Conservation (phyloP, 1,140 invertebrate species). For the Drosophila azteca region DNA sequence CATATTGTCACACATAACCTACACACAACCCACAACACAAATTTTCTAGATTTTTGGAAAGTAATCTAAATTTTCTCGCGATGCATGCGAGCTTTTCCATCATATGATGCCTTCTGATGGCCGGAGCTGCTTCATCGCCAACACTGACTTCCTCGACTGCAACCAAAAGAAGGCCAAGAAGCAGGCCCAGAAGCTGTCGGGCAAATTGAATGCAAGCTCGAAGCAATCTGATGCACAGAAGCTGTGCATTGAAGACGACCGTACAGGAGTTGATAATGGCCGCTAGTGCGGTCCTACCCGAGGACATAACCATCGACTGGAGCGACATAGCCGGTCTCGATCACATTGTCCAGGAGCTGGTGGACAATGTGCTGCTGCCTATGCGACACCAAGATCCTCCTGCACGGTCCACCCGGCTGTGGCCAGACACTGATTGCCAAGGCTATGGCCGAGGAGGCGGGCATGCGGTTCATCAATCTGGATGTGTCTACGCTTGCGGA, state of each 20-base stretch:
- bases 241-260: conserved; percentile 84
- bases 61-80: too few relatives aligned
- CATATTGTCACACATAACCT: too few relatives aligned
- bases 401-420: conserved; percentile 95
- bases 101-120: conserved; percentile 84
- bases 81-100: too few relatives aligned
- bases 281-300: conserved; percentile 95
- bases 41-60: too few relatives aligned
- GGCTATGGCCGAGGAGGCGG: conserved; percentile 95
- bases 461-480: conserved; percentile 97
- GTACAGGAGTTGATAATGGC: conserved; percentile 98
- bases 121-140: conserved; percentile 76
- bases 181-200: conserved; percentile 87
- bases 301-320: conserved; percentile 93
- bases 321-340: conserved; percentile 96
- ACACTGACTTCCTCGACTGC: conserved; percentile 92
- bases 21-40: too few relatives aligned
- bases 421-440: too few relatives aligned
- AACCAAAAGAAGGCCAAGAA: conserved; percentile 90
- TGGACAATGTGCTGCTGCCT: conserved; percentile 96
- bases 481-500: conserved; percentile 96
- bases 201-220: conserved; percentile 83
- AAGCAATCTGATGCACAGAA: too few relatives aligned
- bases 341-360: conserved; percentile 92
- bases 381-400: conserved; percentile 91